These are phyloP conservation scores for Geopemphigus sp. DNA, from an alignment of 1,140 invertebrate species.

Conservation along the genomic window DNA sequence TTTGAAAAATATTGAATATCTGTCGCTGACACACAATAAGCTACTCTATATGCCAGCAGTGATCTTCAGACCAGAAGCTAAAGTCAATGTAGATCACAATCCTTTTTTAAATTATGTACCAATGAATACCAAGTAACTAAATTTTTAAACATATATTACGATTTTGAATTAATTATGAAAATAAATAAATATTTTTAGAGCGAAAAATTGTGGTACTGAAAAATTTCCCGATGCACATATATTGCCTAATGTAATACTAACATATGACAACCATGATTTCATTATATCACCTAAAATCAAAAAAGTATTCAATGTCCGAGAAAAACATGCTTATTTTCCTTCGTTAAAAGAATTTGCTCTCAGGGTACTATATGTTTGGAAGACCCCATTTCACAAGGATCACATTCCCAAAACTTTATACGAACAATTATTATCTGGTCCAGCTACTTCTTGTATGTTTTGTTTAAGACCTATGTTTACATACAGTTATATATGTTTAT, in stretches of 20 bases:
- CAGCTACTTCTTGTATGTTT: slow-evolving; percentile 29
- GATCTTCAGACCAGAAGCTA: slow-evolving; percentile 3
- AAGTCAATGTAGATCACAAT: slow-evolving; percentile 30
- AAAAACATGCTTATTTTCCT: background rate
- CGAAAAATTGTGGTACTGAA: slow-evolving; percentile 8
- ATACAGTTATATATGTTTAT: slow-evolving; percentile 30
- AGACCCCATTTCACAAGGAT: slow-evolving; percentile 6
- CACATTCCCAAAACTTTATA: background rate
- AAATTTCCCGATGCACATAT: background rate
- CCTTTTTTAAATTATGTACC: slow-evolving; percentile 16
- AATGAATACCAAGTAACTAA: background rate
- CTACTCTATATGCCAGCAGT: slow-evolving; percentile 14
- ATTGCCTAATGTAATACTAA: slow-evolving; percentile 4
- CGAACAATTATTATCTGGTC: slow-evolving; percentile 8
- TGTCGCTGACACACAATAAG: slow-evolving; percentile 15
- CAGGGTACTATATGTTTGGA: slow-evolving; percentile 11
- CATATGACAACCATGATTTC: background rate
- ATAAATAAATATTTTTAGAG: background rate
- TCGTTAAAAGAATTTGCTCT: slow-evolving; percentile 30
- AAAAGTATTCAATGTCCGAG: slow-evolving; percentile 13
- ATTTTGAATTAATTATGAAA: no score
- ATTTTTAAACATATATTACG: background rate
- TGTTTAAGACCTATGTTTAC: slow-evolving; percentile 26
- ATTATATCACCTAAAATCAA: slow-evolving; percentile 36
- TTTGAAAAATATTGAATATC: slow-evolving; percentile 33